A percentile compares a stretch with the other conserved stretches of the same genome.
These are phyloP conservation scores for Hydrolagus colliei DNA, from an alignment of 2,797 vertebrate genomes.

Conservation along the genomic window DNA sequence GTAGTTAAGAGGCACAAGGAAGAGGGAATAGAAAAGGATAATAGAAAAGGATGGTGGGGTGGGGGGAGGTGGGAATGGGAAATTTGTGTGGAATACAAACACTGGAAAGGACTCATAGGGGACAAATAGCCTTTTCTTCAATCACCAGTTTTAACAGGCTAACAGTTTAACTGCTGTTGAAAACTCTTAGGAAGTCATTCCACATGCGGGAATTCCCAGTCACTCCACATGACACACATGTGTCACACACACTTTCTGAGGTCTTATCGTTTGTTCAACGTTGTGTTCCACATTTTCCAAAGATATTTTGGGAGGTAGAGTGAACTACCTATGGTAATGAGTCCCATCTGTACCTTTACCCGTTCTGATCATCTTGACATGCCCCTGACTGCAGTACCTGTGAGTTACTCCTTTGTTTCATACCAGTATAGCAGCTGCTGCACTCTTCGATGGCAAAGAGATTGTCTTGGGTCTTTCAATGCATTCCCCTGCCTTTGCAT, in stretches of 20 bases:
- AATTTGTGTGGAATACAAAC: too few species aligned
- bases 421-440: not conserved
- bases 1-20: too few species aligned
- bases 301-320: not conserved
- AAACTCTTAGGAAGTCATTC: not conserved
- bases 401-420: conserved; percentile 10
- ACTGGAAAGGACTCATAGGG: too few species aligned
- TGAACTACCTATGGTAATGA: not conserved
- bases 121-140: too few species aligned
- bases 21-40: too few species aligned
- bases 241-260: not conserved
- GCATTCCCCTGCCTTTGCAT: too few species aligned
- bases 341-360: not conserved
- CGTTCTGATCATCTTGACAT: not conserved
- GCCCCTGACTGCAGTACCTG: not conserved
- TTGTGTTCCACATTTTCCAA: not conserved
- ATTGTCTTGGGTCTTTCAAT: too few species aligned
- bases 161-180: not conserved
- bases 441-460: too few species aligned
- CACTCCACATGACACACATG: too few species aligned
- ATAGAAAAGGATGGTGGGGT: too few species aligned
- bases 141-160: not conserved
- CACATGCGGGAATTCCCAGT: not conserved
- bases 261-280: not conserved
- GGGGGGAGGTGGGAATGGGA: too few species aligned